phyloP scores from a whole-genome alignment of 1,140 invertebrate species.

The Trypoxylus dichotomus region DNA sequence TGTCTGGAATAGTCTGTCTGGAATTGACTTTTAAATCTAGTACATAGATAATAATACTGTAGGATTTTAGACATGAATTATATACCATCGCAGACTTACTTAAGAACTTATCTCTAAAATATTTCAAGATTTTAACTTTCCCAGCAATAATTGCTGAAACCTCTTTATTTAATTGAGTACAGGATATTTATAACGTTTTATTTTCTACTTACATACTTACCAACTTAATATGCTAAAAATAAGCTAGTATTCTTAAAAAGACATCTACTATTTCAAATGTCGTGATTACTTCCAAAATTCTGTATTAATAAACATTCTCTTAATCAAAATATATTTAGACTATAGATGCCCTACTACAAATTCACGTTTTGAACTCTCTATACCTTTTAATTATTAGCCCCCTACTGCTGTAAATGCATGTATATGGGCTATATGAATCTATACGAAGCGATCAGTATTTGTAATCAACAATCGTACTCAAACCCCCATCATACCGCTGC shows the following conservation, averaged over 20 bases:
- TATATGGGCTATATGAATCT: not conserved
- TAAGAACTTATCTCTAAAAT: too few species aligned
- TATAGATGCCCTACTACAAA: not conserved
- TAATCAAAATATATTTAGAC: not conserved
- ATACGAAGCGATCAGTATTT: not conserved
- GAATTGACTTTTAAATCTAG: not conserved
- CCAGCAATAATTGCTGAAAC: too few species aligned
- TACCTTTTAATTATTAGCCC: not conserved
- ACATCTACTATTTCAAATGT: not conserved
- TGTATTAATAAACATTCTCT: not conserved
- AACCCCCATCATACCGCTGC: not conserved
- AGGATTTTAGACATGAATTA: not conserved
- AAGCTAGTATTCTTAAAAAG: not conserved
- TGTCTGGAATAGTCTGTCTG: not conserved
- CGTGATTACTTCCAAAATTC: not conserved
- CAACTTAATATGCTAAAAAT: not conserved
- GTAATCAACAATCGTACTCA: not conserved
- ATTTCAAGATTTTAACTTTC: too few species aligned
- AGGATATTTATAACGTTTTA: not conserved
- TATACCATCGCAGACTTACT: too few species aligned
- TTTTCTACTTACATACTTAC: not conserved
- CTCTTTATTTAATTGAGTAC: too few species aligned
- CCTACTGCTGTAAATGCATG: not conserved
- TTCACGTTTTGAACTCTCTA: slow-evolving; percentile 9
- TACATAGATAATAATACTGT: not conserved